A percentile compares a stretch with the other conserved stretches of the same genome.
phyloP scores from a whole-genome alignment of 2,113 vertebrate species.

The Sander lucioperca region DNA sequence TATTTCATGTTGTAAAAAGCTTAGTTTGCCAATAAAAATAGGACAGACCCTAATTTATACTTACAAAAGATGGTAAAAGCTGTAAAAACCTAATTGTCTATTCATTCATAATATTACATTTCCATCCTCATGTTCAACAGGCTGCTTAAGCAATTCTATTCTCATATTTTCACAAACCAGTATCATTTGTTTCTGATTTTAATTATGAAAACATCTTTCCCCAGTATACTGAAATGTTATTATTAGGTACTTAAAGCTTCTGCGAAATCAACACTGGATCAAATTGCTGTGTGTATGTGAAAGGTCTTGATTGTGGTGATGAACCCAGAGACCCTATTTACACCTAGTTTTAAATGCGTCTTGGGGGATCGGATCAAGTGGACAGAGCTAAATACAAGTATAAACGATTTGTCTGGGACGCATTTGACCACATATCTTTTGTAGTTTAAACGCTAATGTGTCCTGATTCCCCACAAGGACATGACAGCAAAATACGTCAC shows the following conservation, averaged over 20 bases:
- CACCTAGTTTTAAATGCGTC: too few species aligned
- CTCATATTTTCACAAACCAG: background rate
- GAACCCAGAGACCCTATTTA: too few species aligned
- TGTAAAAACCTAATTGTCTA: conserved; percentile 2
- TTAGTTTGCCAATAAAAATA: conserved; percentile 8
- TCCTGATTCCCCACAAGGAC: too few species aligned
- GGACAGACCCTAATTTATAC: conserved; percentile 3
- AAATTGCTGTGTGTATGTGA: background rate
- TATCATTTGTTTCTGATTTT: background rate
- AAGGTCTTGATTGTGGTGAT: background rate
- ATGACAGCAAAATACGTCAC: too few species aligned
- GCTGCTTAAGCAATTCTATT: background rate
- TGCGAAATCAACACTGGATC: background rate
- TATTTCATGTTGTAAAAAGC: conserved; percentile 3
- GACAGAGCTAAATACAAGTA: too few species aligned
- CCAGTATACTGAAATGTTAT: background rate
- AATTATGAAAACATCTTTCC: too few species aligned
- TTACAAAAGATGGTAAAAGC: background rate
- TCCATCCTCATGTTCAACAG: background rate
- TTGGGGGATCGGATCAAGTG: too few species aligned
- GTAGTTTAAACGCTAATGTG: too few species aligned
- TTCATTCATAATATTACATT: background rate
- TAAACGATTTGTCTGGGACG: too few species aligned
- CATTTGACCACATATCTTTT: too few species aligned
- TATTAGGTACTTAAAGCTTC: background rate